These are phyloP conservation scores for Dichetophora obliterata DNA, from an alignment of 2,888 invertebrate species.

Conservation along the genomic window DNA sequence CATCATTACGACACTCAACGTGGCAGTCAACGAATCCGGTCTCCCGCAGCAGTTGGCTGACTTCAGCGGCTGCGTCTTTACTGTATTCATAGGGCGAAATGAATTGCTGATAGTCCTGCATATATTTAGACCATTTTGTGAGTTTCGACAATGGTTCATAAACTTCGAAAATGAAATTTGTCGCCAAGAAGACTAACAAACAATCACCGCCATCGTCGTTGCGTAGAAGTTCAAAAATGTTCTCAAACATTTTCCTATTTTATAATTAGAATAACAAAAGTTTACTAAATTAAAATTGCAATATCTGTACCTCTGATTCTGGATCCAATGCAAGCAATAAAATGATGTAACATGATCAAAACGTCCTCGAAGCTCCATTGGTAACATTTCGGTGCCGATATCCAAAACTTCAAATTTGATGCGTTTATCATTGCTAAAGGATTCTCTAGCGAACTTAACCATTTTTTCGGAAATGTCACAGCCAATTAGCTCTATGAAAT, in stretches of 20 bases:
- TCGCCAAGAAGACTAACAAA: slow-evolving; percentile 46
- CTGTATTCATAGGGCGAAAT: slow-evolving; percentile 45
- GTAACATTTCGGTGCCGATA: slow-evolving; percentile 71
- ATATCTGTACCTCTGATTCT: slow-evolving; percentile 71
- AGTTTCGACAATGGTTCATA: slow-evolving; percentile 42
- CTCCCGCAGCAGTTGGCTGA: slow-evolving; percentile 40
- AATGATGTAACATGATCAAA: slow-evolving; percentile 82
- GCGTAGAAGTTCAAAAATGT: slow-evolving; percentile 46
- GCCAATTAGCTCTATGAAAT: slow-evolving; percentile 73
- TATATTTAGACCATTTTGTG: slow-evolving; percentile 46
- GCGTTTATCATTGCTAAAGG: slow-evolving; percentile 66
- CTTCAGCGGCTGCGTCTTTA: slow-evolving; percentile 42
- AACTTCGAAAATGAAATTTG: slow-evolving; percentile 47
- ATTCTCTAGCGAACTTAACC: slow-evolving; percentile 76
- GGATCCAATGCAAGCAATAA: slow-evolving; percentile 84
- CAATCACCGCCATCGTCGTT: slow-evolving; percentile 46
- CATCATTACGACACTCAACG: slow-evolving; percentile 45
- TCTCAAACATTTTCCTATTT: slow-evolving; percentile 35
- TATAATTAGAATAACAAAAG: no score
- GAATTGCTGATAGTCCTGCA: slow-evolving; percentile 46
- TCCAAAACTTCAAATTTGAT: slow-evolving; percentile 71
- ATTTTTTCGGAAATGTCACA: slow-evolving; percentile 80
- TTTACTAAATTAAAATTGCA: no score
- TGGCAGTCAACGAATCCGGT: slow-evolving; percentile 43
- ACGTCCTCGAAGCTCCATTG: slow-evolving; percentile 69